phyloP scores from a whole-genome alignment of 1,140 invertebrate species.

The Scaptomyza hsui region DNA sequence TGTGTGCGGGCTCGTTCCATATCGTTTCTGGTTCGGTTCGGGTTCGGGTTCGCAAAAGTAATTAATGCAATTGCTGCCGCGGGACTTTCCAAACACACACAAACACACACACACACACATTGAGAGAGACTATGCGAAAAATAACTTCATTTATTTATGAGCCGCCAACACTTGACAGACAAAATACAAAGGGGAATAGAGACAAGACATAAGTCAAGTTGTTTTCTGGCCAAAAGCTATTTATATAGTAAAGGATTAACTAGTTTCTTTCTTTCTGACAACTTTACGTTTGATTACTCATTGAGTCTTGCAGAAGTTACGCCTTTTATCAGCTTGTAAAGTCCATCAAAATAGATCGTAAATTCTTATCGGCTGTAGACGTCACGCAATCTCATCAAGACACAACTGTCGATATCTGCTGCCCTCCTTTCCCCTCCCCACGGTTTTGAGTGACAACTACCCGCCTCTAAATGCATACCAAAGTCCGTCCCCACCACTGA shows the following conservation, averaged over 20 bases:
- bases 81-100: constrained; percentile 64
- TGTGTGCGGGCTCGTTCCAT: constrained; percentile 36
- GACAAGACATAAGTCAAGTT: neutral
- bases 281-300: neutral
- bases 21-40: constrained; percentile 3
- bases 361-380: constrained; percentile 24
- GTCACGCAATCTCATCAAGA: constrained; percentile 26
- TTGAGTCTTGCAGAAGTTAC: no score
- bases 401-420: constrained; percentile 7
- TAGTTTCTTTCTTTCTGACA: neutral
- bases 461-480: constrained; percentile 1
- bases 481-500: neutral
- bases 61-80: constrained; percentile 80
- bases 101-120: no score
- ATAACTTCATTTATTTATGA: constrained; percentile 78
- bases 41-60: constrained; percentile 59
- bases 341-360: neutral
- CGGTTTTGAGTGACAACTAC: constrained; percentile 21
- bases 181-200: constrained; percentile 35
- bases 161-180: constrained; percentile 64
- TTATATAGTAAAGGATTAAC: constrained; percentile 33
- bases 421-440: neutral
- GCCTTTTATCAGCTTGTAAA: neutral
- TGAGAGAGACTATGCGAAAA: constrained; percentile 61
- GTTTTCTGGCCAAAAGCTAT: constrained; percentile 14